Evolutionary conservation across 1,140 invertebrate species (phyloP), one percentile per base, ranked within the genome.

Genomic region (Tetramorium parvispinum): DNA sequence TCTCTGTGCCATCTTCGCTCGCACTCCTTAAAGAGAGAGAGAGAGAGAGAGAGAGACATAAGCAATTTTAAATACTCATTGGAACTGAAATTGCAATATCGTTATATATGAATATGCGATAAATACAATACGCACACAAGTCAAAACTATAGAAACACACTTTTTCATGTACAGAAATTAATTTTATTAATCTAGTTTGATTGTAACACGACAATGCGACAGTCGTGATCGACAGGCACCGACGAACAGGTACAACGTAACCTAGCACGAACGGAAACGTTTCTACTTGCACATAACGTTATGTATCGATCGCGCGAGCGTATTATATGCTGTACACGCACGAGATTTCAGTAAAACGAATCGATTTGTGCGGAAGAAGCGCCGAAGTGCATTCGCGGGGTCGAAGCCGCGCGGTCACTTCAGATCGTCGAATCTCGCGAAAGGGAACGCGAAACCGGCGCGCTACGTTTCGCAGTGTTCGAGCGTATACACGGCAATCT

Each of bases 1-100:
- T 81, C 96, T 95, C 92, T 96, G 96, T 49, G 96, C 96, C 96
- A 97, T 97, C 90, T 92, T 93, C 88, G 59, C 32, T 81, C 37
- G 32, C 21, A 70, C 27, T 40, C 27, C 85, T 57, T 51, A 32
- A 85, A 77, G 16, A 77, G 2, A 86, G 27, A 63, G 6, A 63
- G 16, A 77, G 2, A 77, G 16, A 77, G 2, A 77, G 16, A 77
- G 2, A 86, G 27, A 63, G 6, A 63, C 11, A 49, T 46, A 32
- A 81, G 21, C 13, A 59, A 82, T 21, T 24, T 46, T 40, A 40
- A 65, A 27, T 40, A 70, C 40, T 71, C 3, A 46, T 8, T 37
- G 32, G 3, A 37, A 78, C 2, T 65, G 43, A 51, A 61, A 66
- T 40, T 66, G 2, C 11, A 77, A 21, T 3, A 63, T 55, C 13